Conservation (phyloP, 2,113 vertebrate species). For the Plecturocebus donacophilus region DNA sequence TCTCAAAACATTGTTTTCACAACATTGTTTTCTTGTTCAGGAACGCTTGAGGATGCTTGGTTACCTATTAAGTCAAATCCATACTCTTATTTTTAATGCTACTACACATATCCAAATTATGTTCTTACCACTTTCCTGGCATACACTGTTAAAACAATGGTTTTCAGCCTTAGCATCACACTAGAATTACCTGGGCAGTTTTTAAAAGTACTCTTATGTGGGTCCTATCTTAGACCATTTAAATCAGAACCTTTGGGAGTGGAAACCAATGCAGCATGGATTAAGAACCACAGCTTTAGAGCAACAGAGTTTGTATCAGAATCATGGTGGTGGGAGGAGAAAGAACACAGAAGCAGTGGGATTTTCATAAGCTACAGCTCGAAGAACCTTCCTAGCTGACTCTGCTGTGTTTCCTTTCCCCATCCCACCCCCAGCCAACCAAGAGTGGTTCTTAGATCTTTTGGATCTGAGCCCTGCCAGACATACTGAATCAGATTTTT, state of each 20-base stretch:
- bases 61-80: background rate
- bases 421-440: accelerated
- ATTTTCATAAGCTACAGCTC: background rate
- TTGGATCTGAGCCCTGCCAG: background rate
- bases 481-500: background rate
- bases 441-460: background rate
- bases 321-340: background rate
- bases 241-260: conserved; percentile 14
- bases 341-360: background rate
- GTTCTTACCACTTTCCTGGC: background rate
- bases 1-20: background rate
- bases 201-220: background rate
- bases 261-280: background rate
- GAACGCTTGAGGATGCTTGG: background rate
- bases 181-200: background rate
- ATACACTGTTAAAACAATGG: background rate
- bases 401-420: background rate
- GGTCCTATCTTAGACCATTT: background rate
- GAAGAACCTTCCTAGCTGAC: background rate
- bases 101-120: background rate
- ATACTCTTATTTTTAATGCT: background rate
- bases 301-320: background rate
- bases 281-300: background rate
- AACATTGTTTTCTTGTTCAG: background rate
- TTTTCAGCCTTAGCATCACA: background rate